Evolutionary conservation across 2,113 vertebrate species (phyloP).

Genomic region (Dendrocopos noguchii): DNA sequence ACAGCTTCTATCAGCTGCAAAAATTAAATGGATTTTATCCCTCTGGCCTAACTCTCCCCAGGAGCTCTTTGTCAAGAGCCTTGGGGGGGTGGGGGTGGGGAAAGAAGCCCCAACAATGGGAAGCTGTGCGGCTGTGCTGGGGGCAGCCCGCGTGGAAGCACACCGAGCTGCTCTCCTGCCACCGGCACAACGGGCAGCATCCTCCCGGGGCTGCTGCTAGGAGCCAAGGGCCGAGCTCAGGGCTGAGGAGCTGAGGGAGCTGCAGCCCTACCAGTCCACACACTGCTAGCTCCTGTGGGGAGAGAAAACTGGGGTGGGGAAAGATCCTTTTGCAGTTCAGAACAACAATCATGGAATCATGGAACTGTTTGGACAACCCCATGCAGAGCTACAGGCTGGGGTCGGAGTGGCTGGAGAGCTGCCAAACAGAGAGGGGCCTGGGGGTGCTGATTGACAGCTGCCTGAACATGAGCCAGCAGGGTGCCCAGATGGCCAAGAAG

Average conservation of each 20-base stretch:
- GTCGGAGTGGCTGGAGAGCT: too few species aligned
- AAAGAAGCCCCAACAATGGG: background rate
- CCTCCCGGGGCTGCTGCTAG: background rate
- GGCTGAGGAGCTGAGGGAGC: background rate
- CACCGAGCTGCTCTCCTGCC: background rate
- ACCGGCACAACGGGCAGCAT: background rate
- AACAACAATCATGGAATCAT: background rate
- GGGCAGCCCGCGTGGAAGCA: background rate
- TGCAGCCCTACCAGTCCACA: background rate
- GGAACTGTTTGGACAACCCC: too few species aligned
- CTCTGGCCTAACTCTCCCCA: background rate
- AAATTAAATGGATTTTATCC: background rate
- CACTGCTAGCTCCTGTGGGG: rapidly evolving
- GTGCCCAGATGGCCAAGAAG: too few species aligned
- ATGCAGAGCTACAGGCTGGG: too few species aligned
- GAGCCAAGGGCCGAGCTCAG: background rate
- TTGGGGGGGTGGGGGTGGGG: background rate
- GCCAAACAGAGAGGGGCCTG: too few species aligned
- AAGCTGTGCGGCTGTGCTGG: background rate
- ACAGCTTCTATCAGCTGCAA: conserved; percentile 12
- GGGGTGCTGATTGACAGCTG: too few species aligned
- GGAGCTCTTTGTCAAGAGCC: background rate
- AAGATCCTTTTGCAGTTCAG: background rate
- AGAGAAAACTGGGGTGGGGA: rapidly evolving
- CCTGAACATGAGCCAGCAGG: too few species aligned